A percentile compares a stretch with the other conserved stretches of the same genome.
phyloP scores from a whole-genome alignment of 2,888 invertebrate genomes.

The Mythimna impura region DNA sequence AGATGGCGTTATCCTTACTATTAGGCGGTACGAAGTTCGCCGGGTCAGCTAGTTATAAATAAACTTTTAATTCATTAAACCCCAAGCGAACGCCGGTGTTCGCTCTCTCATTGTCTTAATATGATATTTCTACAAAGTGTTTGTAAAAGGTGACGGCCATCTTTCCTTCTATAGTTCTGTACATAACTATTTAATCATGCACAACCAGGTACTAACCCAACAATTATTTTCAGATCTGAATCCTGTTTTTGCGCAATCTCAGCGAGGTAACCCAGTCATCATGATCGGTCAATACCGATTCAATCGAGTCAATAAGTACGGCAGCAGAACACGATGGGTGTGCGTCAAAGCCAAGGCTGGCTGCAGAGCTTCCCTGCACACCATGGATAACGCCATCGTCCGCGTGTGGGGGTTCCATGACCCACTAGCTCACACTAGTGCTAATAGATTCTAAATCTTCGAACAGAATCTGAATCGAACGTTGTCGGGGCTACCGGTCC shows the following conservation, averaged over 20 bases:
- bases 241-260: slow-evolving; percentile 86
- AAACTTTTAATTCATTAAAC: too few species aligned
- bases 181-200: not conserved
- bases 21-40: too few species aligned
- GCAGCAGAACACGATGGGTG: slow-evolving; percentile 85
- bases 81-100: too few species aligned
- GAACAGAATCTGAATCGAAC: not conserved
- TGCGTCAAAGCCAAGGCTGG: slow-evolving; percentile 88
- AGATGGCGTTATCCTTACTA: too few species aligned
- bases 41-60: not conserved
- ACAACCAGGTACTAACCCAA: slow-evolving; percentile 61
- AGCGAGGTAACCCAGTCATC: slow-evolving; percentile 87
- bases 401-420: slow-evolving; percentile 88
- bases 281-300: slow-evolving; percentile 88
- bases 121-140: not conserved
- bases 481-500: not conserved
- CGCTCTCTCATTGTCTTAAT: too few species aligned
- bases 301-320: slow-evolving; percentile 87
- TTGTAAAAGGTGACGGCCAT: not conserved
- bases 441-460: slow-evolving; percentile 80
- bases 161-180: not conserved
- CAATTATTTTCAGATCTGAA: slow-evolving; percentile 83
- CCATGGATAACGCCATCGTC: slow-evolving; percentile 87
- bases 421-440: slow-evolving; percentile 85
- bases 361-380: slow-evolving; percentile 86